Evolutionary conservation across 2,888 invertebrate species (phyloP), one percentile per base, ranked within the genome.

Genomic region (Tetranychus piercei): DNA sequence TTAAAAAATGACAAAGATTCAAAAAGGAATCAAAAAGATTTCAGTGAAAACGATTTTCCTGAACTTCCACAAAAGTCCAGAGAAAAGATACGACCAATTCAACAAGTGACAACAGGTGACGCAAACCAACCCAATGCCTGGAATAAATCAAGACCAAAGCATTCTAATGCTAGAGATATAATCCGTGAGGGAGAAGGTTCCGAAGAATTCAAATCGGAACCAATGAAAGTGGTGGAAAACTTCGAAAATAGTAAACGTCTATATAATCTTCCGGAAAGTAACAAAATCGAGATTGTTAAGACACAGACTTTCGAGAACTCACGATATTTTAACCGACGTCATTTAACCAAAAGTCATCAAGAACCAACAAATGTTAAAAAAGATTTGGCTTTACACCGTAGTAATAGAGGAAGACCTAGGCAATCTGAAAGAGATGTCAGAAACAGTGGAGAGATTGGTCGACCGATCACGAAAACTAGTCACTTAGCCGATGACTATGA

Each of bases 241-340:
- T 67, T 74, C 2, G 72, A 64, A 44, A 72, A 75, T 66, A 75
- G 65, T 64, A 66, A 73, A 3, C n/a, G 73, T 72, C 1, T 44
- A 15, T 15, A n/a, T 1, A 73, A 73, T 66, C 20, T 45, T 44
- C 44, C 45, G 7, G 55, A 66, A 15, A 72, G 20, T 3, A 34
- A 23, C 65, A 72, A 74, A 44, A 44, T 71, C 74, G 55, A 75
- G 8, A 65, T 74, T 1, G 76, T 78, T 11, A 71, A 75, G 43
- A 77, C 77, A 71, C 74, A 75, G 22, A 77, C 77, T n/a, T 78
- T 77, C 75, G 78, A 78, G 74, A 78, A 78, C 44, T 78, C 77
- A 11, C 74, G 74, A n/a, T 76, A 72, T 44, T 73, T 45, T 6
- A 67, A 73, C 6, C 55, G n/a, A 20, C 70, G 45, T 67, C 55